Conservation (phyloP, 2,888 invertebrate species). For the Acanthosepion lycidas region DNA sequence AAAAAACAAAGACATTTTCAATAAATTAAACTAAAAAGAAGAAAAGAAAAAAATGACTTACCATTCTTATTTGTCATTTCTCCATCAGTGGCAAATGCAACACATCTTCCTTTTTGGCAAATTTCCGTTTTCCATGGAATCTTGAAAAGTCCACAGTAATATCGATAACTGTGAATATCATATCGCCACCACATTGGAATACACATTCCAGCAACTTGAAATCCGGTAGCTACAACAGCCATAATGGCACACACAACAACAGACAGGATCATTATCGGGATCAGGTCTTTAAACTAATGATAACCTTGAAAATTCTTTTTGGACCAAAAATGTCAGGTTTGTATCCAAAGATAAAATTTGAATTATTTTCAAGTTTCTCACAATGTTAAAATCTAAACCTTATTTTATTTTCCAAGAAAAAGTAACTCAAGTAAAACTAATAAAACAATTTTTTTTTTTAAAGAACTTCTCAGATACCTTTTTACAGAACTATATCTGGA, state of each 20-base stretch:
- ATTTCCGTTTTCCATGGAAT: constrained; percentile 46
- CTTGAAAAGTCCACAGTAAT: constrained; percentile 44
- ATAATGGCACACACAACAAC: constrained; percentile 45
- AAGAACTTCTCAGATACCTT: not conserved
- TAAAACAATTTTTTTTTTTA: not conserved
- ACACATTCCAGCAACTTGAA: constrained; percentile 47
- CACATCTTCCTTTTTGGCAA: constrained; percentile 33
- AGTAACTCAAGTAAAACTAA: not conserved
- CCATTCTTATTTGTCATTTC: constrained; percentile 40
- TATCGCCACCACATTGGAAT: constrained; percentile 46
- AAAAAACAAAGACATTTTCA: no score
- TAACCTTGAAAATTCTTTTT: not conserved
- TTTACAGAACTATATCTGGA: not conserved
- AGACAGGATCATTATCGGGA: not conserved
- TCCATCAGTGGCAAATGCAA: constrained; percentile 34
- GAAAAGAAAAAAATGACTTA: constrained; percentile 23
- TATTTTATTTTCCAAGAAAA: not conserved
- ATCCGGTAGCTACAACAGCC: constrained; percentile 41
- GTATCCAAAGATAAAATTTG: not conserved
- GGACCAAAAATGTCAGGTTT: not conserved
- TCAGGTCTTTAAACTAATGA: not conserved
- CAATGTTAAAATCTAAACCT: not conserved
- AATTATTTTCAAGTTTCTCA: not conserved
- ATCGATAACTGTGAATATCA: not conserved
- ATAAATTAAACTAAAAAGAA: not conserved